Evolutionary conservation across 2,888 invertebrate species (phyloP), one percentile per base, ranked within the genome.

Genomic region (Rhimphoctona megacephalus): DNA sequence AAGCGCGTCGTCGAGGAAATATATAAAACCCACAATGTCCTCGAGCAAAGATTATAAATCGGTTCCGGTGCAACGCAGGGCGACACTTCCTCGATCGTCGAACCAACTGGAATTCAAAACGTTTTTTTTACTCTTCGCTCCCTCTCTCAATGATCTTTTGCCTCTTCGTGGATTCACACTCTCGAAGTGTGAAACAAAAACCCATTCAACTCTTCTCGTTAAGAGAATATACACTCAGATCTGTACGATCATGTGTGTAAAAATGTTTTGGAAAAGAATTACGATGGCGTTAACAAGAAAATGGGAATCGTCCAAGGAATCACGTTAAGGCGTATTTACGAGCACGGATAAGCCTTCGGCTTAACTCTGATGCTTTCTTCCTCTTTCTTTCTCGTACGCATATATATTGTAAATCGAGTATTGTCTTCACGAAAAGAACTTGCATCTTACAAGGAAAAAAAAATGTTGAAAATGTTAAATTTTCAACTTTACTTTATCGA

Each of bases 21-120:
- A 90, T 88, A 90, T 92, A 90, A 90, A 92, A 91, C 90, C 91
- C 88, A 89, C 66, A 80, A 69, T 74, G 84, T 90, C 88, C 85
- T 82, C 80, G 86, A 88, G 84, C 74, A 83, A 83, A 86, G 90
- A 69, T 93, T 91, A 92, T 91, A 91, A 90, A 92, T 92, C 82
- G 90, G 91, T 91, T 92, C 91, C 92, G 91, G 92, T 90, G 49
- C 57, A 69, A 64, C 74, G 33, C 80, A 36, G 69, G 72, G 52
- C 25, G 69, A 33, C 43, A 73, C 77, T 81, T 85, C 76, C 83
- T 78, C 72, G 69, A 76, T 83, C 66, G 78, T 70, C 81, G 69
- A 69, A 61, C 67, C 77, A 81, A 25, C 39, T 43, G 61, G 39
- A 3, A 39, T 61, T 46, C 52, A 30, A 52, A 49, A 80, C 33